Evolutionary conservation across 1,140 invertebrate genomes (phyloP).

Genomic region (Calephelis virginiensis): DNA sequence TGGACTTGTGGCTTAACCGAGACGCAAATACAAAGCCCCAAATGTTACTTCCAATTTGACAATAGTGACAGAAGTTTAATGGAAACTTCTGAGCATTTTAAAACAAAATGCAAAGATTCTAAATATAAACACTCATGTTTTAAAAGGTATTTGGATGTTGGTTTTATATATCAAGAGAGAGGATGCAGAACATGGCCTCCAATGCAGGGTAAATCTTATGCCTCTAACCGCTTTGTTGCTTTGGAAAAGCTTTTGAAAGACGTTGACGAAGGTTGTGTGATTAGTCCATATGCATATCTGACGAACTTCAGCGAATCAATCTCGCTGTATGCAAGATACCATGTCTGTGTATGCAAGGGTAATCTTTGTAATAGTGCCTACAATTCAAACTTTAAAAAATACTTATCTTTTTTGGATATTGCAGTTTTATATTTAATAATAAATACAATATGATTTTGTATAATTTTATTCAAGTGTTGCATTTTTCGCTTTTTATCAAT

Average conservation of each 20-base stretch:
- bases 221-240: constrained; percentile 30
- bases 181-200: constrained; percentile 34
- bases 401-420: neutral
- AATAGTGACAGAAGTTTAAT: neutral
- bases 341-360: constrained; percentile 46
- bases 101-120: no score
- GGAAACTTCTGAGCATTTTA: no score
- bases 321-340: constrained; percentile 46
- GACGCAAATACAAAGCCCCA: neutral
- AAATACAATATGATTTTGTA: neutral
- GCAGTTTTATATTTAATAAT: neutral
- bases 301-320: constrained; percentile 43
- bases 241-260: constrained; percentile 35
- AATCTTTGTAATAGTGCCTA: constrained; percentile 36
- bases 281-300: constrained; percentile 40
- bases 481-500: no score
- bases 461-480: neutral
- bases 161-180: constrained; percentile 37
- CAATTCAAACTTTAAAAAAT: neutral
- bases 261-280: constrained; percentile 39
- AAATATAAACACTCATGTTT: constrained; percentile 29
- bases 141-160: constrained; percentile 43
- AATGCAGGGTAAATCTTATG: constrained; percentile 23
- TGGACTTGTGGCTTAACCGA: neutral
- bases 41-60: neutral